A percentile compares a stretch with the other conserved stretches of the same genome.
Conservation (phyloP, 2,888 invertebrate species). For the Drosophila putrida region DNA sequence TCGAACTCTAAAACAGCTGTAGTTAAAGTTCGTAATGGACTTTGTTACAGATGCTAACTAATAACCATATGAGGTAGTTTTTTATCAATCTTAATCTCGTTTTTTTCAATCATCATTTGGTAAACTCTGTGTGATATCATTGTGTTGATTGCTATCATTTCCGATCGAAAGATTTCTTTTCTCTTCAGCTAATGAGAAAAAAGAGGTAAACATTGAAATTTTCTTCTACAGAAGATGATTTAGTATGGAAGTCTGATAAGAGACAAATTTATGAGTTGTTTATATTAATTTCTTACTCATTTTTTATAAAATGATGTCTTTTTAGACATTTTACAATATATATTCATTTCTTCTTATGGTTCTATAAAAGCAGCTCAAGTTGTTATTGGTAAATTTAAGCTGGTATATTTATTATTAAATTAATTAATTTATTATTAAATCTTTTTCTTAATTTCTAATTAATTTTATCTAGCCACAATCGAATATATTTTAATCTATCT, state of each 20-base stretch:
- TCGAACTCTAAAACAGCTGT: slow-evolving; percentile 14
- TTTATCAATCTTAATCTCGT: slow-evolving; percentile 12
- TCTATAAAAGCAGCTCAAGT: no score
- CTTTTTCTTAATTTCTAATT: no score
- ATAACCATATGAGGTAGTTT: slow-evolving; percentile 32
- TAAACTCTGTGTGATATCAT: slow-evolving; percentile 24
- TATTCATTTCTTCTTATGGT: not conserved
- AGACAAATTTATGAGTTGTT: not conserved
- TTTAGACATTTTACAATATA: not conserved
- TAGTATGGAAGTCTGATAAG: not conserved
- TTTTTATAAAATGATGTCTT: not conserved
- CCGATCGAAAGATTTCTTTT: slow-evolving; percentile 3
- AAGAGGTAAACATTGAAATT: not conserved
- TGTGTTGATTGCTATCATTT: slow-evolving; percentile 19
- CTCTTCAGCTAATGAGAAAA: not conserved
- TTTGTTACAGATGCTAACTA: slow-evolving; percentile 36
- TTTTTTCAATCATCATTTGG: slow-evolving; percentile 20
- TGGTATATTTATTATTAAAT: no score
- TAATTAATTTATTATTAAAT: no score
- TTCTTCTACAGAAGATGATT: not conserved
- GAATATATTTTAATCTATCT: no score
- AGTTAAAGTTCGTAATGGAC: slow-evolving; percentile 29
- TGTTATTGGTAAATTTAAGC: no score
- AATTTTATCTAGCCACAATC: no score
- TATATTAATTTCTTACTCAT: no score